Conservation (phyloP, 2,888 invertebrate genomes). For the Agonopterix arenella region DNA sequence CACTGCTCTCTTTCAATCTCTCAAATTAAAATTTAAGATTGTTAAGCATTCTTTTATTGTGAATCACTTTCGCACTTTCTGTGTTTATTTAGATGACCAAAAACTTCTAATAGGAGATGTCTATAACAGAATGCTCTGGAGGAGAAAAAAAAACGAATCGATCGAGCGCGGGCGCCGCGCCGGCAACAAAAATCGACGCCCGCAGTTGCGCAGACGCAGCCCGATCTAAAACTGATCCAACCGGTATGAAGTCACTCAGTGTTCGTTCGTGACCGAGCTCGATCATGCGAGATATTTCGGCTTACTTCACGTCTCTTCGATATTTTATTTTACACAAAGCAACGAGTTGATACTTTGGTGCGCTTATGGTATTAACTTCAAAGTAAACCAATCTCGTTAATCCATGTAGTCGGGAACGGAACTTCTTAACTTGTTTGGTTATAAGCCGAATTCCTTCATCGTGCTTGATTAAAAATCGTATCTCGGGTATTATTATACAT, state of each 20-base stretch:
- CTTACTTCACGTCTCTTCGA: conserved; percentile 24
- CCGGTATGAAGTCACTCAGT: conserved; percentile 56
- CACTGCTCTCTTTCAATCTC: conserved; percentile 7
- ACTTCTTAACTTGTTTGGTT: too few relatives aligned
- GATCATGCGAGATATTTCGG: conserved; percentile 27
- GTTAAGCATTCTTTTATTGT: neutral
- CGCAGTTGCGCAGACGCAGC: conserved; percentile 53
- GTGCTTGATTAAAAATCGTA: too few relatives aligned
- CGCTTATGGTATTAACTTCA: neutral
- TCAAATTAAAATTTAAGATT: conserved; percentile 11
- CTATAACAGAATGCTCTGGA: conserved; percentile 17
- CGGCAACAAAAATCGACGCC: conserved; percentile 22
- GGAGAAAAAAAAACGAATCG: conserved; percentile 36
- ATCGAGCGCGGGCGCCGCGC: conserved; percentile 36
- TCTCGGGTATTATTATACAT: too few relatives aligned
- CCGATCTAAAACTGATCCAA: conserved; percentile 66
- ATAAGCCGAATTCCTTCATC: too few relatives aligned
- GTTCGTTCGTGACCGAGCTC: conserved; percentile 42
- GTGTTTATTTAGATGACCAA: neutral
- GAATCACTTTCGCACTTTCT: conserved; percentile 1
- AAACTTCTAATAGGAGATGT: conserved; percentile 2
- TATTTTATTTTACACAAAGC: conserved; percentile 1
- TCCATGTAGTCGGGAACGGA: too few relatives aligned
- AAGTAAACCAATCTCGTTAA: neutral
- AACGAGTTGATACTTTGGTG: neutral